A percentile compares a stretch with the other conserved stretches of the same genome.
phyloP scores from a whole-genome alignment of 2,888 invertebrate species.

The Cancer borealis region DNA sequence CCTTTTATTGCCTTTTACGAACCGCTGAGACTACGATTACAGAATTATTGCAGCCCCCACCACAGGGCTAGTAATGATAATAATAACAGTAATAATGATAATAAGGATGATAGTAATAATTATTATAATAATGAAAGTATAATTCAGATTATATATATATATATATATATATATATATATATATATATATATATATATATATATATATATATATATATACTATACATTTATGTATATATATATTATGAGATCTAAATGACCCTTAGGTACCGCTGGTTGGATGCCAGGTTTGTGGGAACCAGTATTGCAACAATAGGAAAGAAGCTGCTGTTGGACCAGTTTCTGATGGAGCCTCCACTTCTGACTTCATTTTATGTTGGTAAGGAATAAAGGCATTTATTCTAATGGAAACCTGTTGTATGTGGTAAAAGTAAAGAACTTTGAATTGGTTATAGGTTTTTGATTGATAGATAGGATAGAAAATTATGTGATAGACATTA shows the following conservation, averaged over 20 bases:
- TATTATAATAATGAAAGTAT: no score
- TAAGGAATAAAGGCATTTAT: slow-evolving; percentile 45
- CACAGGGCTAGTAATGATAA: no score
- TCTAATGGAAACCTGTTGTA: not conserved
- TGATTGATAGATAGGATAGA: no score
- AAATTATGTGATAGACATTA: not conserved
- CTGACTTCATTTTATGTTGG: slow-evolving; percentile 64
- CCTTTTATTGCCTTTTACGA: no score
- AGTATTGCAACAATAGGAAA: slow-evolving; percentile 41
- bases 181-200: not conserved
- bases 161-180: not conserved
- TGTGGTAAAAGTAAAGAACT: not conserved
- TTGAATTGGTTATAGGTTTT: not conserved
- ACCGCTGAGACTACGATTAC: no score
- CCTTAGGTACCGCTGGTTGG: slow-evolving; percentile 68
- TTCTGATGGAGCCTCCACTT: slow-evolving; percentile 70
- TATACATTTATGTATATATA: not conserved
- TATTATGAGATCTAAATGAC: not conserved
- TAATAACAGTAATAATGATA: no score
- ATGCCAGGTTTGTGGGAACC: slow-evolving; percentile 62
- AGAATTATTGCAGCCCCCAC: no score
- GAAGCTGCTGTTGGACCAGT: slow-evolving; percentile 65
- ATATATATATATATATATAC: not conserved
- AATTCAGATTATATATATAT: not conserved
- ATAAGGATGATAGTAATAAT: no score